Percentiles rank a stretch among this genome's conserved stretches.
Conservation (phyloP, 1,140 invertebrate species). For the Diorhabda elongata region DNA sequence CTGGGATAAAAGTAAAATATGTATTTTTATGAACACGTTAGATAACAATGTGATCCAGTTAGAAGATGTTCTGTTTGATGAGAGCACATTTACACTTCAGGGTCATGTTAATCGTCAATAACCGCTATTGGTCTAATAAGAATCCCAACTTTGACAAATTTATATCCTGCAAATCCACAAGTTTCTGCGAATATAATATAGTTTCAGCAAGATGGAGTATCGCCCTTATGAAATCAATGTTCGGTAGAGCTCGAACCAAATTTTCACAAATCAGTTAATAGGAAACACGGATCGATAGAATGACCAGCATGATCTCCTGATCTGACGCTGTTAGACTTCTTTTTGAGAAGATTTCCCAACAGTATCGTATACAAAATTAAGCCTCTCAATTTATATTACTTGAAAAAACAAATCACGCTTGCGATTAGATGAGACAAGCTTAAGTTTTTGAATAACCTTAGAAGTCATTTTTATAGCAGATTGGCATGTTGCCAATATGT, state of each 20-base stretch:
- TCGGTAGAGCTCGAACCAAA: slow-evolving; percentile 18
- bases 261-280: slow-evolving; percentile 27
- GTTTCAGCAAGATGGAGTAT: slow-evolving; percentile 29
- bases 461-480: slow-evolving; percentile 20
- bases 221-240: slow-evolving; percentile 23
- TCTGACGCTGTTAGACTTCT: slow-evolving; percentile 21
- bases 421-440: slow-evolving; percentile 19
- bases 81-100: too few species aligned
- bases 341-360: slow-evolving; percentile 19
- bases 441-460: slow-evolving; percentile 22
- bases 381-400: slow-evolving; percentile 13
- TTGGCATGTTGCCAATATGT: slow-evolving; percentile 23
- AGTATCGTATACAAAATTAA: slow-evolving; percentile 19
- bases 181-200: slow-evolving; percentile 22
- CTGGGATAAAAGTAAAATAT: too few species aligned
- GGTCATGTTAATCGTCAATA: too few species aligned
- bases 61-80: too few species aligned
- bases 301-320: slow-evolving; percentile 22
- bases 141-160: not conserved
- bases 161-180: too few species aligned
- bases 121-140: too few species aligned
- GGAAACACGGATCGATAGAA: slow-evolving; percentile 19
- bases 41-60: too few species aligned
- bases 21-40: too few species aligned
- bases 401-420: slow-evolving; percentile 20